Evolutionary conservation across 2,888 invertebrate species (phyloP), one percentile per base, ranked within the genome.

Genomic region (Agonum fuliginosum): DNA sequence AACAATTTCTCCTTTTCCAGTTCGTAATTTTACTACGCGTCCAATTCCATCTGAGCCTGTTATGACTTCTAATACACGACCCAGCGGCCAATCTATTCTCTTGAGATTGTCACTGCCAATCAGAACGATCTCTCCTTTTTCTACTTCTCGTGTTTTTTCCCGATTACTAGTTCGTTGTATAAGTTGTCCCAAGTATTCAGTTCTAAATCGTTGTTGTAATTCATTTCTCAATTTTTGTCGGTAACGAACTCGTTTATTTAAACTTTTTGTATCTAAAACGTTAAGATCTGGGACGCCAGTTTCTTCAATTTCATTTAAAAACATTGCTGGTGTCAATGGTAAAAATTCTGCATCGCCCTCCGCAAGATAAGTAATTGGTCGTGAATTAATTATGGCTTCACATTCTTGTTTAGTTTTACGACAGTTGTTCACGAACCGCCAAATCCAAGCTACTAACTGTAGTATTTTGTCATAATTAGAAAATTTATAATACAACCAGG

Each of bases 361-460:
- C n/a, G 19, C 19, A 1, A 62, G 8, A 12, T 62, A 62, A 10
- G 27, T 62, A 3, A 62, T 62, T 62, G 85, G 85, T 72, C 85
- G 80, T 0, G 82, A 81, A 80, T 86, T 85, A 4, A 86, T 34
- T 0, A 80, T 78, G 1, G 79, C 76, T 78, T 86, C 84, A 37
- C 81, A 80, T n/a, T n/a, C n/a, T n/a, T n/a, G n/a, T n/a, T n/a
- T n/a, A n/a, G n/a, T n/a, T n/a, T n/a, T n/a, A n/a, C n/a, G n/a
- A n/a, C n/a, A n/a, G n/a, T n/a, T n/a, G n/a, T n/a, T n/a, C n/a
- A n/a, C n/a, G n/a, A n/a, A n/a, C n/a, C n/a, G n/a, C n/a, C n/a
- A n/a, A n/a, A n/a, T n/a, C n/a, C n/a, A n/a, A n/a, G n/a, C n/a
- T n/a, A n/a, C n/a, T n/a, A n/a, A n/a, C n/a, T n/a, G n/a, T n/a